Evolutionary conservation across 1,140 invertebrate species (phyloP).

Genomic region (Triops longicaudatus): DNA sequence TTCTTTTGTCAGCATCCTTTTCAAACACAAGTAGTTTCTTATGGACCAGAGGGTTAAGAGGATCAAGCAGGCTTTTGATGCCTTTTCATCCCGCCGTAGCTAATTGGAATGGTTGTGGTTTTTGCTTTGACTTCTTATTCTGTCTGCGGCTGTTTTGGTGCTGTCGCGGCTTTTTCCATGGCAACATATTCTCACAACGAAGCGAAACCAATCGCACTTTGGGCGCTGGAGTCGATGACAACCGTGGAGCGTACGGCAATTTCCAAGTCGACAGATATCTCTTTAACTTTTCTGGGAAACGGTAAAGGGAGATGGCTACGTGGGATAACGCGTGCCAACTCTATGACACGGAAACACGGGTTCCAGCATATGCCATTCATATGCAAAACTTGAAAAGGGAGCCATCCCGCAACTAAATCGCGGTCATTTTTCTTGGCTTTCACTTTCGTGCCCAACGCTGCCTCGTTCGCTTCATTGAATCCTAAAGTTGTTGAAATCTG

Average conservation of each 20-base stretch:
- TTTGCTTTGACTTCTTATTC: not conserved
- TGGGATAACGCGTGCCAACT: slow-evolving; percentile 1
- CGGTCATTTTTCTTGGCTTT: not conserved
- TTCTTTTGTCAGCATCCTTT: not conserved
- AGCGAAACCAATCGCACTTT: not conserved
- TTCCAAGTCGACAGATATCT: not conserved
- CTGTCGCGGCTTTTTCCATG: not conserved
- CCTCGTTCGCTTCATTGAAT: not conserved
- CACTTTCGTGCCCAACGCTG: not conserved
- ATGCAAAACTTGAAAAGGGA: slow-evolving; percentile 15
- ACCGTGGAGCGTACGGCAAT: not conserved
- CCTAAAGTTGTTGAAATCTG: not conserved
- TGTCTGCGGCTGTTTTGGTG: not conserved
- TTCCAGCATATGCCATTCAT: slow-evolving; percentile 8
- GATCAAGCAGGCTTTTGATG: not conserved
- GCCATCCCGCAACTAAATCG: slow-evolving; percentile 4
- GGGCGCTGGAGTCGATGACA: not conserved
- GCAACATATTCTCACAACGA: slow-evolving; percentile 4
- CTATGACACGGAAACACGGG: not conserved
- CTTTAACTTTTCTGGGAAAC: not conserved
- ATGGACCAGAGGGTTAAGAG: not conserved
- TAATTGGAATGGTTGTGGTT: slow-evolving; percentile 3
- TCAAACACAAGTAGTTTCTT: slow-evolving; percentile 7
- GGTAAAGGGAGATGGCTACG: not conserved
- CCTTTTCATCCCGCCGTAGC: not conserved